These are phyloP conservation scores for Apus apus DNA, from an alignment of 2,113 vertebrate species.

Conservation along the genomic window DNA sequence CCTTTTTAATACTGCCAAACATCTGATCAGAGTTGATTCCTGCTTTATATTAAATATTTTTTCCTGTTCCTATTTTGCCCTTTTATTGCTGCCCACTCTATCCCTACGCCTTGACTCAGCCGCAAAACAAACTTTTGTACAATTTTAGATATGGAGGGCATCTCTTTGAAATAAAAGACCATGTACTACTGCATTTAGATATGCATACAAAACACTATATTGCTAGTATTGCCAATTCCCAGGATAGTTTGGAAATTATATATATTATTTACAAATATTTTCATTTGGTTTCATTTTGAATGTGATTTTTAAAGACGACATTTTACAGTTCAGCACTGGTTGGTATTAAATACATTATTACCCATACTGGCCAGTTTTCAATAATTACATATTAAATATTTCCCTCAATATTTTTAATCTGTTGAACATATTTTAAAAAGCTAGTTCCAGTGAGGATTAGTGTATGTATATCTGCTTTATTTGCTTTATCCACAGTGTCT, in stretches of 20 bases:
- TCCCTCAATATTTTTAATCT: not conserved
- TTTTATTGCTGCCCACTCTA: not conserved
- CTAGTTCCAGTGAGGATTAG: not conserved
- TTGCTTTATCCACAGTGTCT: not conserved
- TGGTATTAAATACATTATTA: not conserved
- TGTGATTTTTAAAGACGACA: not conserved
- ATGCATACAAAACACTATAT: not conserved
- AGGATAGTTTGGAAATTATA: not conserved
- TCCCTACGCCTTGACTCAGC: not conserved
- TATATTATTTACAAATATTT: not conserved
- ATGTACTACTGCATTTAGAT: not conserved
- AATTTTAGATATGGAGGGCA: not conserved
- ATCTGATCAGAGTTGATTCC: not conserved
- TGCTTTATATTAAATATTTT: not conserved
- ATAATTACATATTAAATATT: not conserved
- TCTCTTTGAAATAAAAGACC: not conserved
- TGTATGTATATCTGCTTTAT: not conserved
- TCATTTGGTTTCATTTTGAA: not conserved
- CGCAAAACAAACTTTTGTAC: not conserved
- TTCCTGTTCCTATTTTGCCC: not conserved
- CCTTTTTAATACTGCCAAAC: not conserved
- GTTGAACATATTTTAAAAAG: not conserved
- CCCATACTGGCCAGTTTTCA: not conserved
- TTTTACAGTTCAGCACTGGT: not conserved
- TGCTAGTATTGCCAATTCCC: not conserved